Conservation (phyloP, 2,888 invertebrate species). For the Drosophila melanosoma region DNA sequence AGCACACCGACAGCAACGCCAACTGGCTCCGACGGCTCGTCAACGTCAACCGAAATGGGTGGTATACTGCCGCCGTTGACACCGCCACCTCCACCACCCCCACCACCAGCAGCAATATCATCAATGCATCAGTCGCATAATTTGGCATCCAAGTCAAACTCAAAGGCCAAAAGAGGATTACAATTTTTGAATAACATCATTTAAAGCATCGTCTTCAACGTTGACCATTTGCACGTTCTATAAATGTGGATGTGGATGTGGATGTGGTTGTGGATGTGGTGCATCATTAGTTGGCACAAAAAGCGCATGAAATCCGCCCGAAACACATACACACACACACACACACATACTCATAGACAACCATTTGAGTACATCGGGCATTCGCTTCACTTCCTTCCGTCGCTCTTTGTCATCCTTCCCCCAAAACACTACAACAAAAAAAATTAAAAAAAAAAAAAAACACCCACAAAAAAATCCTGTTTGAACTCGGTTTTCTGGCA, state of each 20-base stretch:
- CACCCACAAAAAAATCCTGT: background rate
- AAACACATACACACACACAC: constrained; percentile 4
- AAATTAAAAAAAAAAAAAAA: background rate
- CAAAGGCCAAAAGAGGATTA: constrained; percentile 41
- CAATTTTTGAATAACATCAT: constrained; percentile 67
- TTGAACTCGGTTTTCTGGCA: background rate
- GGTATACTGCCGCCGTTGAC: constrained; percentile 47
- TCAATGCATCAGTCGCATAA: constrained; percentile 20
- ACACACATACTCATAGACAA: constrained; percentile 1
- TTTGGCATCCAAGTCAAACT: constrained; percentile 23
- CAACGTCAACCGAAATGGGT: constrained; percentile 61
- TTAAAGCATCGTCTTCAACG: constrained; percentile 21
- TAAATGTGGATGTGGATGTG: background rate
- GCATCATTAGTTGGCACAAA: constrained; percentile 24
- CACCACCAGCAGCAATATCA: constrained; percentile 32
- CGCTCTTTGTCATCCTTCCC: background rate
- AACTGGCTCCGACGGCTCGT: constrained; percentile 41
- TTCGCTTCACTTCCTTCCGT: background rate
- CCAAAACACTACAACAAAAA: background rate
- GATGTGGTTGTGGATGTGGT: constrained; percentile 8
- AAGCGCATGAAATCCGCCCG: constrained; percentile 17
- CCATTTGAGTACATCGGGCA: constrained; percentile 24
- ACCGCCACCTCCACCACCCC: constrained; percentile 61
- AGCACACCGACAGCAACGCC: constrained; percentile 43
- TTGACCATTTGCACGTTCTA: background rate